Percentiles rank a stretch among this genome's conserved stretches.
Conservation (phyloP, 2,888 invertebrate species). For the Cephus sareptanus region DNA sequence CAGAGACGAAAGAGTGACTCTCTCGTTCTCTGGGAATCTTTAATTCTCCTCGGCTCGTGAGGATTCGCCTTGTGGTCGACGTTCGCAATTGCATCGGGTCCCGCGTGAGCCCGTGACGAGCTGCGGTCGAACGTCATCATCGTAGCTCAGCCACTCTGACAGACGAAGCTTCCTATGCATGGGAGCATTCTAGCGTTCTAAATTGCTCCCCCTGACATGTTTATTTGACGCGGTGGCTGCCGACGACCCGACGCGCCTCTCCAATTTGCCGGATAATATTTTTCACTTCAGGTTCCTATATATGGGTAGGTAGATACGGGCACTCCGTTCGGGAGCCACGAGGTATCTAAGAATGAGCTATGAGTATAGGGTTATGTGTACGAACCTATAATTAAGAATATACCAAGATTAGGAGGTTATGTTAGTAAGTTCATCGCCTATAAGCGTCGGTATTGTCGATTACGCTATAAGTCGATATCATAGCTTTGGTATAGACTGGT, state of each 20-base stretch:
- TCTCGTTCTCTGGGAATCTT: conserved; percentile 29
- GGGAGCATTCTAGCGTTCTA: conserved; percentile 60
- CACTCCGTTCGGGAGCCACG: not conserved
- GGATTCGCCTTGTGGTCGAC: conserved; percentile 50
- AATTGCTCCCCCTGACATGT: conserved; percentile 63
- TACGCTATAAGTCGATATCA: not conserved
- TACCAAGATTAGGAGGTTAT: not conserved
- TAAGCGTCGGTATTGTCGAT: not conserved
- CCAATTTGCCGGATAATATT: conserved; percentile 58
- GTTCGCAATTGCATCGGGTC: conserved; percentile 48
- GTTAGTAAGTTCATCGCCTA: not conserved
- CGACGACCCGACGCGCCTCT: conserved; percentile 42
- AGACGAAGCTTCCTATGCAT: conserved; percentile 54
- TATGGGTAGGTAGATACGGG: not conserved
- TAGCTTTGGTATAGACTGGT: not conserved
- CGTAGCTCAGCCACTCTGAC: conserved; percentile 62
- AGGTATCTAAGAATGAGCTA: not conserved
- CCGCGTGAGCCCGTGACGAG: conserved; percentile 45
- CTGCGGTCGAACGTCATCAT: conserved; percentile 64
- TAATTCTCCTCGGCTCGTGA: conserved; percentile 41
- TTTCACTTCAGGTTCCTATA: conserved; percentile 16
- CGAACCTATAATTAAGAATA: not conserved
- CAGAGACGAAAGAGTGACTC: not conserved
- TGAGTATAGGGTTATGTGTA: not conserved
- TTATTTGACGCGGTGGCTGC: conserved; percentile 63